These are phyloP conservation scores for Dallia pectoralis DNA, from an alignment of 2,797 vertebrate genomes.

Conservation along the genomic window DNA sequence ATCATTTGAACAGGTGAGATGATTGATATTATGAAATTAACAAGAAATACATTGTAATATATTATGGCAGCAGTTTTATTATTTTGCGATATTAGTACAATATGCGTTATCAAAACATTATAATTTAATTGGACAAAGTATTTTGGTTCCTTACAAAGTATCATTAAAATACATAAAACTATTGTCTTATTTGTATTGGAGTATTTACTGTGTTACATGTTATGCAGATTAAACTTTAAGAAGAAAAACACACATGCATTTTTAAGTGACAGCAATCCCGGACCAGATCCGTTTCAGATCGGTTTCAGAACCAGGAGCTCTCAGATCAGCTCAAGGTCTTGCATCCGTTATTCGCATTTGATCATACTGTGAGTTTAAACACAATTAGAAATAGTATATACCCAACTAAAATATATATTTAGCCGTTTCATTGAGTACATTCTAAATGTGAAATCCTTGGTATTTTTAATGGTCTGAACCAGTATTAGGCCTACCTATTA, in stretches of 20 bases:
- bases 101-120: not conserved
- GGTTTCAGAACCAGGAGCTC: not conserved
- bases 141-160: not conserved
- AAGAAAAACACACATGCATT: not conserved
- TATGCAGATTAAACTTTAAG: not conserved
- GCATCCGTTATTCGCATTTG: not conserved
- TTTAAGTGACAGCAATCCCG: not conserved
- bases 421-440: not conserved
- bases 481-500: not conserved
- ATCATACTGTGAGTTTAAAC: not conserved
- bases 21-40: constrained; percentile 17
- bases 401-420: not conserved
- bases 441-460: not conserved
- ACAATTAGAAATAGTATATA: not conserved
- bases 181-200: no score
- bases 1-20: constrained; percentile 63
- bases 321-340: not conserved
- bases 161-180: not conserved
- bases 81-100: not conserved
- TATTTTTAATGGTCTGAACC: not conserved
- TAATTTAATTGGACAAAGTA: not conserved
- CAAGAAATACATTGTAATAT: not conserved
- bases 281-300: no score
- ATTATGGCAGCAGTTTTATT: not conserved
- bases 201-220: not conserved